phyloP scores from a whole-genome alignment of 2,797 vertebrate species.

The Sphaeramia orbicularis region DNA sequence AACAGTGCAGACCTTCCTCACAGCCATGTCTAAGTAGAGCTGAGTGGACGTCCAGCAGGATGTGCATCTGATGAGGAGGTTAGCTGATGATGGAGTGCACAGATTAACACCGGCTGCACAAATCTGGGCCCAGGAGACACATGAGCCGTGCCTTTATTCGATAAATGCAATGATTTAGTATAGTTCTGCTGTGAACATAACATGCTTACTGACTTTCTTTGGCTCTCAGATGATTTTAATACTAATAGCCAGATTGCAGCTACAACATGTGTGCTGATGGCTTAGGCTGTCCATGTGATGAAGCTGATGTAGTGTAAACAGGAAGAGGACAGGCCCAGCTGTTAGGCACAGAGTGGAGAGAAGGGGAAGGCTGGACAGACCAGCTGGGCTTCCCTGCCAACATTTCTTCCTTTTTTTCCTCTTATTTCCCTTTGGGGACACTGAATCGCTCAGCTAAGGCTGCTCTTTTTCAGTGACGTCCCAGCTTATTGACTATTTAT shows the following conservation, averaged over 20 bases:
- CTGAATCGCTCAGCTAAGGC: background rate
- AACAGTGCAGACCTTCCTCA: background rate
- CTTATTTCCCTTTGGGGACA: background rate
- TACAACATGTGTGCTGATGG: background rate
- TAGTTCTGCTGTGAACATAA: background rate
- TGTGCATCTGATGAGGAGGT: slow-evolving; percentile 1
- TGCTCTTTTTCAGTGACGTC: background rate
- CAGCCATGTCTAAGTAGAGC: background rate
- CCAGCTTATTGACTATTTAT: background rate
- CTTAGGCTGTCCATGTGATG: slow-evolving; percentile 31
- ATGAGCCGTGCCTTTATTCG: background rate
- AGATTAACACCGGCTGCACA: background rate
- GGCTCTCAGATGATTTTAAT: background rate
- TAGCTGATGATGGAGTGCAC: background rate
- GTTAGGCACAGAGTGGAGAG: slow-evolving; percentile 1
- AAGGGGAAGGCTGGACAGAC: background rate
- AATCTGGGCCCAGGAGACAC: background rate
- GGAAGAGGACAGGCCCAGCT: slow-evolving; percentile 62
- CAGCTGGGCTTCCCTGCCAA: slow-evolving; percentile 39
- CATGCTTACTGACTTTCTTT: accelerated
- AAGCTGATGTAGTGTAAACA: slow-evolving; percentile 55
- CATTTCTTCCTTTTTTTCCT: background rate
- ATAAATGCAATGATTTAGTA: slow-evolving; percentile 1
- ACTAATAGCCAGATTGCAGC: slow-evolving; percentile 5
- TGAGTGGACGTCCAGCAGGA: background rate